Conservation (phyloP, 2,888 invertebrate genomes). For the Amorpha juglandis region DNA sequence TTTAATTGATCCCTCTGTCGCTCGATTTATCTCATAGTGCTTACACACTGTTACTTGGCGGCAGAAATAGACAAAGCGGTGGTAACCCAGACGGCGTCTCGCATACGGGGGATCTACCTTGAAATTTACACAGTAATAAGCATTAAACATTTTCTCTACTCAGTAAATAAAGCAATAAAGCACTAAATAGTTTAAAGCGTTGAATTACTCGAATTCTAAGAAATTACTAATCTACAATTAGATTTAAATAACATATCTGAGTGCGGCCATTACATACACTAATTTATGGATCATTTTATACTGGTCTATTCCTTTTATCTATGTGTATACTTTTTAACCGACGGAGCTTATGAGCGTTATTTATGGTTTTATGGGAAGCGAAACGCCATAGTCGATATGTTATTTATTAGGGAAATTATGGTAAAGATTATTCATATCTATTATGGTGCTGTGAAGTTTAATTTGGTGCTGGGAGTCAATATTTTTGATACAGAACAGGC, state of each 20-base stretch:
- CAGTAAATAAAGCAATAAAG: no score
- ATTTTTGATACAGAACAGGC: background rate
- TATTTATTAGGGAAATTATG: conserved; percentile 69
- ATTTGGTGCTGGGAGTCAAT: background rate
- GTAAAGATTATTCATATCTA: conserved; percentile 42
- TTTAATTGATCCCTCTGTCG: conserved; percentile 47
- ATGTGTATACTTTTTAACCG: conserved; percentile 59
- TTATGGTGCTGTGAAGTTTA: conserved; percentile 6
- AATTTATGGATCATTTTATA: conserved; percentile 13
- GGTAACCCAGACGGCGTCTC: no score
- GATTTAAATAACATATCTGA: no score
- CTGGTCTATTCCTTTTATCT: conserved; percentile 29
- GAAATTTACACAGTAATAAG: no score
- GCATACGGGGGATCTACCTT: no score
- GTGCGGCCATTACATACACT: background rate
- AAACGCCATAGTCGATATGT: conserved; percentile 68
- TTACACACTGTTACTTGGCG: no score
- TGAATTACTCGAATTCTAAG: no score
- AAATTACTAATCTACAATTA: no score
- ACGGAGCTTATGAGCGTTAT: conserved; percentile 63
- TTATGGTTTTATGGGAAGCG: conserved; percentile 70
- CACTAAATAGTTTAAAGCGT: no score
- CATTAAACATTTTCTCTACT: no score
- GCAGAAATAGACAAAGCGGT: no score
- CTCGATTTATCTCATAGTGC: background rate